Base-by-base conservation (phyloP, 2,797 vertebrate species). In the Myotis pilosus region DNA sequence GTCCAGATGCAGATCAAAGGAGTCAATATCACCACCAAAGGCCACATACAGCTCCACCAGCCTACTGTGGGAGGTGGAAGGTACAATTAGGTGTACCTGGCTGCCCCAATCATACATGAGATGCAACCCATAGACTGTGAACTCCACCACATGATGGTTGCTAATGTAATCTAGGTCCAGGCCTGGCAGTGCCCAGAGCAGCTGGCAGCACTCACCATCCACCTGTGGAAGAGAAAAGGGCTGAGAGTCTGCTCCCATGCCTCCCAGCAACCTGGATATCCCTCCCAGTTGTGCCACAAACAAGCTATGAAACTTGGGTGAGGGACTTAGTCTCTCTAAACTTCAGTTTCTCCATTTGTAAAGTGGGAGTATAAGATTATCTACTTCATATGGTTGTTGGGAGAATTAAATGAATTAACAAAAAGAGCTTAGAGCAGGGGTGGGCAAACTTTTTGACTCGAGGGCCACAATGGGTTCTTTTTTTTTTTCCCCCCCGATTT, bases 11-110 rank as follows among this genome's bases (percentile, higher is more conserved):
- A 98, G 97, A 89, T 99, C 98, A 41, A 98, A 98, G 3, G 81
- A 23, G 0, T 94, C 96, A n/a, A 64, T 23, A 7, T 98, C 66
- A 0, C 91, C 97, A 4, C 98, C 98, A 92, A 97, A 99, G 97
- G 98, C 98, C 13, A 98, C 98, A 17, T 98, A 99, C 74, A 99
- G 96, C 28, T 98, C 98, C 2, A 97, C 98, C 71, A 98, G 97
- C 89, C 97, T 98, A 23, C 49, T 83, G 6, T 25, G 95, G 57
- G 98, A 99, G 94, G 96, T 98, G 30, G 97, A 97, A 3, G 98
- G 98, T 11, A 98, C 97, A 1, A 96, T 98, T 66, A 98, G 96
- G 0, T 95, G 95, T 83, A 98, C 97, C 2, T 98, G 97, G 92
- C 98, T 98, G 30, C 96, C 81, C 41, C 97, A 96, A 89, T 98